These are phyloP conservation scores for Lasioglossum malachurum DNA, from an alignment of 2,888 invertebrate species.

Conservation along the genomic window DNA sequence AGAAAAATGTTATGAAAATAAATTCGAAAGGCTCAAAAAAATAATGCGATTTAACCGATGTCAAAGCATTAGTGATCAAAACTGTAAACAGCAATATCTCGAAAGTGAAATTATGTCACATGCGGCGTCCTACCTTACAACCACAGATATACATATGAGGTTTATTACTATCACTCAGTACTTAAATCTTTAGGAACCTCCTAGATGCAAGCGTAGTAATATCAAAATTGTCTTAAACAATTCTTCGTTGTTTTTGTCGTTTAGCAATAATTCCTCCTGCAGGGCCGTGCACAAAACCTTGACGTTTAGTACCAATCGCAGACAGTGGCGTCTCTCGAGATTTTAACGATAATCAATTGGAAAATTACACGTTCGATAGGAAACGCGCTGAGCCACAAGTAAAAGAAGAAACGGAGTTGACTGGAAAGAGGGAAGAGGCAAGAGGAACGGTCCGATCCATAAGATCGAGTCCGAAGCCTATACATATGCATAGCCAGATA, in stretches of 20 bases:
- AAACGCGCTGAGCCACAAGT: background rate
- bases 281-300: background rate
- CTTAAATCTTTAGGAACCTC: no score
- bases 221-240: no score
- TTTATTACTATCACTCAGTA: no score
- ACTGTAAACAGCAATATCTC: no score
- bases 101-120: no score
- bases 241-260: background rate
- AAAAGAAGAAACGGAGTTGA: background rate
- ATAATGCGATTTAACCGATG: no score
- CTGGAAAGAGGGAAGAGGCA: slow-evolving; percentile 3
- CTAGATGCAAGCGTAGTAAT: no score
- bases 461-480: slow-evolving; percentile 37
- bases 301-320: background rate
- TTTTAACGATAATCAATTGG: background rate
- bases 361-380: background rate
- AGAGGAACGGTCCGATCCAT: slow-evolving; percentile 26
- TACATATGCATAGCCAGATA: slow-evolving; percentile 60
- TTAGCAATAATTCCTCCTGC: background rate
- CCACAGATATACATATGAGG: no score
- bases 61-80: no score
- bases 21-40: no score
- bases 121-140: no score
- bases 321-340: background rate
- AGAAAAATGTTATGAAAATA: no score